Base-by-base conservation (phyloP, 1,140 invertebrate species). In the Brachionus paranguensis region DNA sequence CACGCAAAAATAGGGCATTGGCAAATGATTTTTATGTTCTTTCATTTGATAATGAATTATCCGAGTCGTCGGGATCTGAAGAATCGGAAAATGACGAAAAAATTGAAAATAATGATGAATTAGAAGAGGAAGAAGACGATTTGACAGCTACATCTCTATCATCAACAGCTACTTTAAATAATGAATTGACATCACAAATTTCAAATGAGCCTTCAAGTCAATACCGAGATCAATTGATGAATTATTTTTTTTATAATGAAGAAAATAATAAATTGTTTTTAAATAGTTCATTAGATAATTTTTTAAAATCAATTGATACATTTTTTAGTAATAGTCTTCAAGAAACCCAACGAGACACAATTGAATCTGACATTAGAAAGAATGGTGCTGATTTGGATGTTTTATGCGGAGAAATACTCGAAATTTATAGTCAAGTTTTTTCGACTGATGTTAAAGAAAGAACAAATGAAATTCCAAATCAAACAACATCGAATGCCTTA, bases 31-130 rank as follows among this genome's bases (percentile, higher is more conserved):
- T 81, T 37, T 81, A 81, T 47, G 20, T 81, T 45, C 53, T 81
- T 7, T 81, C 78, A 47, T 81, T 81, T 81, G 78, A 68, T 27
- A 81, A 81, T 47, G 78, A 81, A 45, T 68, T 81, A 27, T 81
- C 78, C 2, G 78, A 81, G 50, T 50, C 72, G 3, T 76, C 72
- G 20, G 20, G 12, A 3, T 76, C 72, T 12, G 43, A 24, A 24
- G 72, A 76, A 14, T 50, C 43, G 3, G 72, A 76, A 50, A 29
- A 29, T 27, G 45, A 8, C 2, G 8, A 17, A 29, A 27, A 50
- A 11, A 27, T 50, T 12, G 43, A 53, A 47, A 47, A 76, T 12
- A 24, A 8, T 50, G 11, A 27, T 76, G 72, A 76, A 50, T 20
- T 50, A 27, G 72, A 76, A 20, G 72, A 76, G 3, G 72, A 76